phyloP scores from a whole-genome alignment of 2,797 vertebrate genomes.

The Eremophila alpestris region DNA sequence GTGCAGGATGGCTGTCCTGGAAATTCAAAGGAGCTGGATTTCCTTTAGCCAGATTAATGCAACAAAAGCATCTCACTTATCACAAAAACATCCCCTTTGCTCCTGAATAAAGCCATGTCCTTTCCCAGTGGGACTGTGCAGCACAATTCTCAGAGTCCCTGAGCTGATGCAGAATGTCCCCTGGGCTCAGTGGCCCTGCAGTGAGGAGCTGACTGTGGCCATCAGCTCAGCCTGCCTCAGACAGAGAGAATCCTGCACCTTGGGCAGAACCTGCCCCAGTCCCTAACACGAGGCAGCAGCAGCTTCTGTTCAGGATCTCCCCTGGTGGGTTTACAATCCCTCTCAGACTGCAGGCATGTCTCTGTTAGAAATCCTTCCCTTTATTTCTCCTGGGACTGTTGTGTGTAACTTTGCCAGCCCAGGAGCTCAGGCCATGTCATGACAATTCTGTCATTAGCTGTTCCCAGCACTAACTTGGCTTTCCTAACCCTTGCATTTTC shows the following conservation, averaged over 20 bases:
- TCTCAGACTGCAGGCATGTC: not conserved
- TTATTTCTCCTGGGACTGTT: not conserved
- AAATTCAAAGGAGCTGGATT: not conserved
- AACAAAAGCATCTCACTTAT: not conserved
- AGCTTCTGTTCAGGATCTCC: not conserved
- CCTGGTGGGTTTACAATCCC: not conserved
- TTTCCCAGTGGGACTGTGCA: not conserved
- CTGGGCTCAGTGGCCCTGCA: not conserved
- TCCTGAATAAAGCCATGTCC: not conserved
- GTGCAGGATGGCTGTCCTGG: not conserved
- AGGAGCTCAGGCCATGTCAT: not conserved
- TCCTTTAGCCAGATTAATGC: not conserved
- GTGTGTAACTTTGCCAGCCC: not conserved
- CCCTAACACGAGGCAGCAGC: not conserved
- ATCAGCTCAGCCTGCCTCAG: not conserved
- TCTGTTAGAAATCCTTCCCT: not conserved
- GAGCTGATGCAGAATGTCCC: not conserved
- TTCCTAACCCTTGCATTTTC: not conserved
- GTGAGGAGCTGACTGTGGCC: not conserved
- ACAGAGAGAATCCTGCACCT: not conserved
- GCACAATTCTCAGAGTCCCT: fast-evolving
- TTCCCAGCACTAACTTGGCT: not conserved
- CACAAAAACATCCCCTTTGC: not conserved
- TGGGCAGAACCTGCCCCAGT: not conserved
- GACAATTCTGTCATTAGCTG: not conserved